Evolutionary conservation across 2,797 vertebrate genomes (phyloP), one percentile per base, ranked within the genome.

Genomic region (Chaunax sp.): DNA sequence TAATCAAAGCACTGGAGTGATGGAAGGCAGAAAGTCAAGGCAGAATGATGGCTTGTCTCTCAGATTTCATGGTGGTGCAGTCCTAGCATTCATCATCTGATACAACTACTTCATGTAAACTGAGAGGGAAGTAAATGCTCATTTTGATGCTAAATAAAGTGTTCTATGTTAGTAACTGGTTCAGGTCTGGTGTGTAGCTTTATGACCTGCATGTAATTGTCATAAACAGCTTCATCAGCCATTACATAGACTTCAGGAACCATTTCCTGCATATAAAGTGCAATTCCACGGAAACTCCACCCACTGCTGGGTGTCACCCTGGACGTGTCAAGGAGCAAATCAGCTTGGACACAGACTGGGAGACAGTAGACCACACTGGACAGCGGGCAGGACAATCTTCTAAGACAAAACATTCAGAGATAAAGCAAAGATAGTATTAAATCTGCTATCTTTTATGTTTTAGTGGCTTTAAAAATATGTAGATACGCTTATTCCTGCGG

Each of bases 291-390:
- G 91, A 92, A 94, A 95, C 95, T 94, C 93, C 96, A 93, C 96
- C 96, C 95, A 95, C 94, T 88, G 57, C 68, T 69, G 80, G 47
- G 56, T 85, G 78, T 64, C 60, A 69, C 83, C 69, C 95, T 92
- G 94, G 93, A 94, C 92, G 94, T 94, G 95, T 95, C 94, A 95
- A 94, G 92, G 94, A 93, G 92, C 94, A 94, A 94, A 95, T 94
- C 94, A 94, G 92, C 90, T 81, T 90, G 55, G 93, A 89, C 87
- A 88, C 91, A 84, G 87, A 19, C 59, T 23, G 81, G 87, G 89
- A 90, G 86, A 88, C 80, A 77, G 44, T 52, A 22, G 37, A 84
- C n/a, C 82, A 86, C 63, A 11, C 51, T 18, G 56, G 40, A 51
- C 63, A 5, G 46, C 43, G 13, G 12, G 14, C 23, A 15, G 30